Conservation (phyloP, 1,140 invertebrate species). For the Gryllus bimaculatus region DNA sequence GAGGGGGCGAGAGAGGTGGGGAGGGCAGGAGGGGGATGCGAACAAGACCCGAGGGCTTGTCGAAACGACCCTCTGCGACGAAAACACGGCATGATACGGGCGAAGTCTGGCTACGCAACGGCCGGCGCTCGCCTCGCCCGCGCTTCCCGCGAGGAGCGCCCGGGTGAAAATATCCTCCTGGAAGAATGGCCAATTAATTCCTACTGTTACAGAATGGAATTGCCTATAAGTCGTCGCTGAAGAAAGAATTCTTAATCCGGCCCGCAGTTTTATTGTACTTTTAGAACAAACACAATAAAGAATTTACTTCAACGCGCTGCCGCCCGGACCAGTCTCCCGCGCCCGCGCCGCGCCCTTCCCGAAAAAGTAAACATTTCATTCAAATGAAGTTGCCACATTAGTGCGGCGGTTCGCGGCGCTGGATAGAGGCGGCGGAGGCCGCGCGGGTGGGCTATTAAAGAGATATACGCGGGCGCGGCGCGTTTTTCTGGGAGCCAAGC, state of each 20-base stretch:
- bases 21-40: not conserved
- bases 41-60: not conserved
- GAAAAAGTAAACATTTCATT: constrained; percentile 2
- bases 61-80: not conserved
- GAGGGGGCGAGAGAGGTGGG: not conserved
- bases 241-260: constrained; percentile 22
- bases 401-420: not conserved
- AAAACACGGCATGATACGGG: not conserved
- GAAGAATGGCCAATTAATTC: constrained; percentile 22
- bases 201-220: constrained; percentile 9
- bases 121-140: not conserved
- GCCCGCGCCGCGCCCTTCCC: not conserved
- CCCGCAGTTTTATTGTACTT: constrained; percentile 11
- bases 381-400: constrained; percentile 4
- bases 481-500: not conserved
- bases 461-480: not conserved
- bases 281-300: constrained; percentile 8
- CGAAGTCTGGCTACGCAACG: not conserved
- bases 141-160: not conserved
- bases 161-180: not conserved
- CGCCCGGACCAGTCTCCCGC: too few species aligned
- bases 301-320: not conserved
- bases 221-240: constrained; percentile 18
- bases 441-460: not conserved
- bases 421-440: not conserved